These are phyloP conservation scores for Melieria picta DNA, from an alignment of 2,888 invertebrate genomes.

Conservation along the genomic window DNA sequence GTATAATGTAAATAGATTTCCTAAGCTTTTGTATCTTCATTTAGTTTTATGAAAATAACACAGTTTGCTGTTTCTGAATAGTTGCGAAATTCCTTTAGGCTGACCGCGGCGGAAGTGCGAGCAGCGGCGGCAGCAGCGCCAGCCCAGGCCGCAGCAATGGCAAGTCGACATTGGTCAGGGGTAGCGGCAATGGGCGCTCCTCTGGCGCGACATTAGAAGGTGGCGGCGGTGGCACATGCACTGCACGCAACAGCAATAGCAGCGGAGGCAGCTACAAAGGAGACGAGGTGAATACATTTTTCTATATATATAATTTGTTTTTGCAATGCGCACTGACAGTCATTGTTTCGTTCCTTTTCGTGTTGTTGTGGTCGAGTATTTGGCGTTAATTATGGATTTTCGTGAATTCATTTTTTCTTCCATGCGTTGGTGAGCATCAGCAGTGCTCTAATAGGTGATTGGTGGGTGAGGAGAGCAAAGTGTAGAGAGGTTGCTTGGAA, in stretches of 20 bases:
- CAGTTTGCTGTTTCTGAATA: constrained; percentile 71
- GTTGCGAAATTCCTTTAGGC: constrained; percentile 66
- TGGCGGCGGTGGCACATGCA: constrained; percentile 18
- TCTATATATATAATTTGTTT: not conserved
- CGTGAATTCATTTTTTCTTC: too few species aligned
- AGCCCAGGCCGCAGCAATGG: constrained; percentile 14
- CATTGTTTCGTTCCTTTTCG: not conserved
- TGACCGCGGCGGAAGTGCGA: constrained; percentile 45
- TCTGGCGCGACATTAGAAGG: constrained; percentile 8
- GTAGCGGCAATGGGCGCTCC: constrained; percentile 29
- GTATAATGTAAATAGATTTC: constrained; percentile 4
- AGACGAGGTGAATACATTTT: constrained; percentile 44
- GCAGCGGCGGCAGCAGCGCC: constrained; percentile 11
- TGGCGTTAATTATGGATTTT: too few species aligned
- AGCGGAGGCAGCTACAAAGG: constrained; percentile 32
- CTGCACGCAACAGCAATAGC: constrained; percentile 22
- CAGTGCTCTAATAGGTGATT: too few species aligned
- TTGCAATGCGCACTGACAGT: not conserved
- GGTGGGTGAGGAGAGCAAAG: too few species aligned
- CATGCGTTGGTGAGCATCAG: too few species aligned
- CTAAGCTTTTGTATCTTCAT: constrained; percentile 24
- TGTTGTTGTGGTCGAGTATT: constrained; percentile 11
- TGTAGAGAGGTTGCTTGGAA: too few species aligned
- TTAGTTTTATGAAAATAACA: constrained; percentile 58
- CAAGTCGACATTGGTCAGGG: constrained; percentile 6